Evolutionary conservation across 2,888 invertebrate species (phyloP), one percentile per base, ranked within the genome.

Genomic region (Lepidochrysops patricia): DNA sequence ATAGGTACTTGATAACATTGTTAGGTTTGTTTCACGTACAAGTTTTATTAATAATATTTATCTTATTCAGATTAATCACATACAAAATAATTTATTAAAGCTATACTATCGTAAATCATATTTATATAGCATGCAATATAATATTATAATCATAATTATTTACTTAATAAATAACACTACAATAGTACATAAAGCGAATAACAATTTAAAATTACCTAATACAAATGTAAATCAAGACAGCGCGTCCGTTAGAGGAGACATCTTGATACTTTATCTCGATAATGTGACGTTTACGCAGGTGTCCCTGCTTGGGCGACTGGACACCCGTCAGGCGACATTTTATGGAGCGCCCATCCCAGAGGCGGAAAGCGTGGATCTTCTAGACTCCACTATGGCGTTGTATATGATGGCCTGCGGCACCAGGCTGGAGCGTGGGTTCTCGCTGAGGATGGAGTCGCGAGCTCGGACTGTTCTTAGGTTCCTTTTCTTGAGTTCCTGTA

Each of bases 381-480:
- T 58, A 9, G 58, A 32, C 26, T 58, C 58, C 12, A 50, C 13
- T 13, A 58, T 34, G n/a, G 26, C 58, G 23, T 58, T 58, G 34
- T 34, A 50, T 35, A 58, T 58, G 5, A 26, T 50, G 0, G 34
- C 58, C 15, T 58, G 58, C 4, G 58, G 58, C 13, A 58, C 58
- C 1, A 58, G 35, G 32, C 58, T 58, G 25, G 50, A 34, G 5
- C 58, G 58, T 3, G 58, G 34, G 54, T 29, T 29, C 35, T 52
- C 34, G n/a, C 34, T 34, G 12, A 49, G 58, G 9, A 58, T 1
- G 4, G 58, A 58, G 2, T 58, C 58, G 4, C 58, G 23, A 2
- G 6, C 4, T 4, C 50, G 34, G 6, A 25, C 12, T 9, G 58
- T 34, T 13, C 12, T 19, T 13, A 26, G n/a, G 15, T 26, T 9